Evolutionary conservation across 1,140 invertebrate genomes (phyloP), one percentile per base, ranked within the genome.

Genomic region (Lithobius niger): DNA sequence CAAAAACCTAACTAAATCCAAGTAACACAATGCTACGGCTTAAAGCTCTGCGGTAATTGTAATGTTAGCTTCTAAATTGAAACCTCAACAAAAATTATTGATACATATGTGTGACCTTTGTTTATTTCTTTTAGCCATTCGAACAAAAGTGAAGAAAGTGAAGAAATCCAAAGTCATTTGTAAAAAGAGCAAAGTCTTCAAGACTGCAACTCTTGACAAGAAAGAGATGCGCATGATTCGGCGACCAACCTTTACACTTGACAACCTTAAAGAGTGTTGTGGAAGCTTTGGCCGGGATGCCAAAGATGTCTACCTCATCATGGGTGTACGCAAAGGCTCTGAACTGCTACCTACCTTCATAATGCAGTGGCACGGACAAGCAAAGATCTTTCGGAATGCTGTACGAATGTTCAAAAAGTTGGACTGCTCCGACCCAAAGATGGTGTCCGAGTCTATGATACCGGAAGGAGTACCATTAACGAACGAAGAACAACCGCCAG

Each of bases 291-390:
- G 64, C 40, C 60, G 59, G 19, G 58, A 56, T 28, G 63, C 62
- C 13, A 60, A 63, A 40, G 57, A 62, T 43, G 52, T 56, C 4
- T 76, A 71, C 59, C 69, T 78, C 24, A 67, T 78, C 24, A 78
- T 79, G 76, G 76, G 75, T 15, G 61, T 66, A 48, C 64, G 63
- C 16, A 57, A 60, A 16, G 68, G 67, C 3, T 60, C 66, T n/a
- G 61, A 68, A 40, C 62, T 73, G 1, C 62, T 71, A 16, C 69
- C 72, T n/a, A 74, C 67, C 15, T 72, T 76, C 59, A 69, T 74
- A 54, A 69, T 75, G 66, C 67, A 67, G 3, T 75, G 72, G 72
- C 63, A 60, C 36, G 56, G 55, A 2, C 68, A 71, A 60, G 64
- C 60, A 6, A 57, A 70, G 64, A 60, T 68, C 3, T 67, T 74